Evolutionary conservation across 2,797 vertebrate species (phyloP).

Genomic region (Pangasius sanitwongsei): DNA sequence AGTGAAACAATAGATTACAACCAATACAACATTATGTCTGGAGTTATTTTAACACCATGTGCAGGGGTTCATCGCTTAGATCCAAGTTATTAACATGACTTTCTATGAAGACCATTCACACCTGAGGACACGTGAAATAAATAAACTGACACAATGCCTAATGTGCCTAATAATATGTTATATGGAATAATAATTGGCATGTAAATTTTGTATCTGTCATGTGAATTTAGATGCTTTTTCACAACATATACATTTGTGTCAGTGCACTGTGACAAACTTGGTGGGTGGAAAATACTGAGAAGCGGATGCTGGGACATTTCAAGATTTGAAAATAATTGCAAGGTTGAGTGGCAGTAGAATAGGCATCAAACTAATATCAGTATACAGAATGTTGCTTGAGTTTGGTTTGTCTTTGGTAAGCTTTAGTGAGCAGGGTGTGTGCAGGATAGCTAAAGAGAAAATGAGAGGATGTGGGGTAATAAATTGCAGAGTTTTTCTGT

Average conservation of each 20-base stretch:
- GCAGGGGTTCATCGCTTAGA: background rate
- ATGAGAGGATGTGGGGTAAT: slow-evolving; percentile 37
- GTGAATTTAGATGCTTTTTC: background rate
- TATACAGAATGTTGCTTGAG: background rate
- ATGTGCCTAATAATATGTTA: too few species aligned
- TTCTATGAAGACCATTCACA: background rate
- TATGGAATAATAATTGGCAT: background rate
- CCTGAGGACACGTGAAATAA: too few species aligned
- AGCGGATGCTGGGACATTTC: background rate
- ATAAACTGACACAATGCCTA: too few species aligned
- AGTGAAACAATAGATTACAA: slow-evolving; percentile 41
- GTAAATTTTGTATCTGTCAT: background rate
- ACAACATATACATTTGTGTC: background rate
- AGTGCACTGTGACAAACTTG: background rate
- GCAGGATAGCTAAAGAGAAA: slow-evolving; percentile 33
- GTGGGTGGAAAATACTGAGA: background rate
- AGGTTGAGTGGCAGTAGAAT: background rate
- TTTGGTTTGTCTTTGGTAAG: background rate
- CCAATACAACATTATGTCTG: slow-evolving; percentile 26
- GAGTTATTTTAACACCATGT: slow-evolving; percentile 22
- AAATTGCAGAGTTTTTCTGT: slow-evolving; percentile 51
- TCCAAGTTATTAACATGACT: background rate
- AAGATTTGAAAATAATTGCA: background rate
- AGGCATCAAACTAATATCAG: background rate
- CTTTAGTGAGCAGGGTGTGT: slow-evolving; percentile 29